Conservation (phyloP, 1,140 invertebrate species). For the Scaptodrosophila lebanonensis region DNA sequence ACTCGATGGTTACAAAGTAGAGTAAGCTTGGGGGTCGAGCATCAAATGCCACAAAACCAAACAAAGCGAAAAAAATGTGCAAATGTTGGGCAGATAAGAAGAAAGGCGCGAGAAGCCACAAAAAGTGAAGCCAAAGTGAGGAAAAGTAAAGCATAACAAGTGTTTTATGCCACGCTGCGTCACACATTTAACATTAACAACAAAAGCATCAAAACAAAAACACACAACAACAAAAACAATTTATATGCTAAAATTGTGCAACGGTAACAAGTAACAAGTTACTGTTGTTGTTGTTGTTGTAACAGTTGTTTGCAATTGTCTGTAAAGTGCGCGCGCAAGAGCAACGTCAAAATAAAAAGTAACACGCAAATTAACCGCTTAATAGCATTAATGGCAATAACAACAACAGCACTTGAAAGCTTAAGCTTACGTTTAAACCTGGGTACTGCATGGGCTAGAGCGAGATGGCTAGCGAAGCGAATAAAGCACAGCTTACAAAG, state of each 20-base stretch:
- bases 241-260: constrained; percentile 18
- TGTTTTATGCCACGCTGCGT: too few species aligned
- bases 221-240: constrained; percentile 3
- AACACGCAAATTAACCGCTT: constrained; percentile 45
- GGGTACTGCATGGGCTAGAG: constrained; percentile 18
- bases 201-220: constrained; percentile 4
- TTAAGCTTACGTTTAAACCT: too few species aligned
- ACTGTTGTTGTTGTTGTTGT: constrained; percentile 17
- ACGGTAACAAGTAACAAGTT: constrained; percentile 45
- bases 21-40: too few species aligned
- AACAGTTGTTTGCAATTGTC: constrained; percentile 32
- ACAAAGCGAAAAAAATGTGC: too few species aligned
- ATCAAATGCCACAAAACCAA: too few species aligned
- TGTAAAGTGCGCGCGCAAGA: constrained; percentile 1
- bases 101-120: too few species aligned
- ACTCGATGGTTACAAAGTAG: too few species aligned
- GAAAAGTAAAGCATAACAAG: too few species aligned
- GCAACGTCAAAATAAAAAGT: constrained; percentile 4
- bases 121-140: too few species aligned
- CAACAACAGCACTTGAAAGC: constrained; percentile 9
- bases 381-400: constrained; percentile 5
- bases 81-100: too few species aligned
- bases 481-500: constrained; percentile 31
- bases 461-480: constrained; percentile 27
- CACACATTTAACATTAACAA: background rate